Base-by-base conservation (phyloP, 1,140 invertebrate species). In the Cotesia vestalis region DNA sequence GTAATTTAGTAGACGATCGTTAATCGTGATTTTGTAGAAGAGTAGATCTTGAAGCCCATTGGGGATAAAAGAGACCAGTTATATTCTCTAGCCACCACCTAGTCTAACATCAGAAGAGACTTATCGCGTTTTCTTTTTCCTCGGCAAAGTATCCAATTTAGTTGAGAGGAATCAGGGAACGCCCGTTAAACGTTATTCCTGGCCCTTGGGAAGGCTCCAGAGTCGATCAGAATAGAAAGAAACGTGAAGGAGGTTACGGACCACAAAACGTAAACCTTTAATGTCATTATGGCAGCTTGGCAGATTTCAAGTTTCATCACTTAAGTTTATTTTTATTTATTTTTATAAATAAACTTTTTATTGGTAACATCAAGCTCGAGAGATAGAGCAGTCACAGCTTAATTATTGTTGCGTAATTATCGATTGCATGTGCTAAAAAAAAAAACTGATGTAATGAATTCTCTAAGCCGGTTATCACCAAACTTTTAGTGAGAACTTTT, bases 151-250 rank as follows among this genome's bases (percentile, higher is more conserved):
- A 75, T 75, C 74, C 74, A 75, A 75, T 75, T 75, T 72, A 75
- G 70, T 75, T 72, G 74, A 75, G 74, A 75, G 74, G 74, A 72
- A 72, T 75, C 74, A 75, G 68, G 74, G 60, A 69, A 72, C 68
- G 69, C 66, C 71, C 66, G 55, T 55, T 72, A 75, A 75, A 75
- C 74, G 71, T 72, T 75, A 72, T 72, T 72, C 66, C 66, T 70
- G 63, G 63, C 66, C 67, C 55, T 70, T 40, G 68, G 63, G 71
- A 69, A 40, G 60, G 35, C 57, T 53, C 52, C 62, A 53, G 66
- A 73, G 35, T 62, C 20, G 66, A 63, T 73, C 40, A 59, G 59
- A 62, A 68, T 59, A 46, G 67, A 40, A 36, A 66, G 63, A 51
- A 63, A 70, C 36, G 66, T 69, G 20, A 68, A 69, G 36, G 73